phyloP scores from a whole-genome alignment of 1,140 invertebrate species.

The Drosophila pachea region DNA sequence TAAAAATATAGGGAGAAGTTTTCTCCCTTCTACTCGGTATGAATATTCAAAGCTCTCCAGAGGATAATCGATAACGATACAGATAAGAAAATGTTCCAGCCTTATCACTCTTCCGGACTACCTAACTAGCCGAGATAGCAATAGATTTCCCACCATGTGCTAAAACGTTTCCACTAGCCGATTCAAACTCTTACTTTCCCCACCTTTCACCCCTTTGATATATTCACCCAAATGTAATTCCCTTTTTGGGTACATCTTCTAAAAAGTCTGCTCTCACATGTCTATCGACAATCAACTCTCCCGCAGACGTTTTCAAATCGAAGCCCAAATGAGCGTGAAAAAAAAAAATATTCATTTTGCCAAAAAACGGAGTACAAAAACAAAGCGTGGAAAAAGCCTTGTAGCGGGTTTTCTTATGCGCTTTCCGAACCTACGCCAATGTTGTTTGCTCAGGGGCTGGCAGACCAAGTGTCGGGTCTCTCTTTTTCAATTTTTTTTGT shows the following conservation, averaged over 20 bases:
- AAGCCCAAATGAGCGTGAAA: constrained; percentile 3
- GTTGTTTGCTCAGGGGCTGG: constrained; percentile 32
- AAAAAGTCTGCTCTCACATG: background rate
- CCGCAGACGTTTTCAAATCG: background rate
- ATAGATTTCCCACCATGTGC: too few relatives aligned
- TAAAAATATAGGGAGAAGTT: background rate
- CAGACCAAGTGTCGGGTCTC: constrained; percentile 37
- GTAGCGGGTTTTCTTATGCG: constrained; percentile 14
- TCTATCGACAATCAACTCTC: background rate
- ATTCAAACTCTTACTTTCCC: too few relatives aligned
- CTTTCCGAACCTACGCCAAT: constrained; percentile 65
- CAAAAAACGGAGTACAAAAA: constrained; percentile 13
- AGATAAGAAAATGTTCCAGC: too few relatives aligned
- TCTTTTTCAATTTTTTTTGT: constrained; percentile 2
- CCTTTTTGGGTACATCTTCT: background rate
- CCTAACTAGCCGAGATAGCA: too few relatives aligned
- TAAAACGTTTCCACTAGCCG: too few relatives aligned
- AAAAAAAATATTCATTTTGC: constrained; percentile 1
- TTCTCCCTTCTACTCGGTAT: too few relatives aligned
- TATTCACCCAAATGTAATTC: too few relatives aligned
- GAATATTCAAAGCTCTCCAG: too few relatives aligned
- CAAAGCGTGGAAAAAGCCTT: constrained; percentile 14
- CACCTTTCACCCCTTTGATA: too few relatives aligned
- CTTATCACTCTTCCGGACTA: too few relatives aligned
- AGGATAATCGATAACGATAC: too few relatives aligned